Percentiles rank a stretch among this genome's conserved stretches.
These are phyloP conservation scores for Neoascia interrupta DNA, from an alignment of 2,888 invertebrate genomes.

Conservation along the genomic window DNA sequence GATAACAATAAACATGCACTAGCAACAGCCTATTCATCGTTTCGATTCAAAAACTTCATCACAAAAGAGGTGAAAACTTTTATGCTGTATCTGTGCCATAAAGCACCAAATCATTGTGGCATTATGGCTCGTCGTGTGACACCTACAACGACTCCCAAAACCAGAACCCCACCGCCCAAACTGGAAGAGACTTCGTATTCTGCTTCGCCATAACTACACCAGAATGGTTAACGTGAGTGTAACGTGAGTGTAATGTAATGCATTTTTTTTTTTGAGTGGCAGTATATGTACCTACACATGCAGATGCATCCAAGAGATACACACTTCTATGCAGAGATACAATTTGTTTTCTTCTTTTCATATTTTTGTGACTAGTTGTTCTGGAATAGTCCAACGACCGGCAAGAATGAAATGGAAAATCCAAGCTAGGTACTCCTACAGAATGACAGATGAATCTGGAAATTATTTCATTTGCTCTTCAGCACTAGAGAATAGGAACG, in stretches of 20 bases:
- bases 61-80: constrained; percentile 45
- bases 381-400: constrained; percentile 64
- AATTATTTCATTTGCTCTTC: constrained; percentile 62
- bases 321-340: constrained; percentile 35
- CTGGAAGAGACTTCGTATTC: neutral
- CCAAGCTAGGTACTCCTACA: constrained; percentile 47
- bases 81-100: neutral
- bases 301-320: constrained; percentile 13
- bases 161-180: neutral
- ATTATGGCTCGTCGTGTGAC: neutral
- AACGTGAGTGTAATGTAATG: too few species aligned
- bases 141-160: neutral
- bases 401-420: constrained; percentile 25
- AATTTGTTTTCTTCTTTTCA: constrained; percentile 28
- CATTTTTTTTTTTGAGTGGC: constrained; percentile 29
- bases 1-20: constrained; percentile 53
- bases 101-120: constrained; percentile 12
- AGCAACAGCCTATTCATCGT: constrained; percentile 42
- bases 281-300: neutral
- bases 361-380: constrained; percentile 60
- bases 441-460: constrained; percentile 66
- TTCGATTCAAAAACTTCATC: constrained; percentile 43
- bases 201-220: too few species aligned
- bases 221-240: too few species aligned
- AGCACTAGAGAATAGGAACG: constrained; percentile 37